Percentiles rank a stretch among this genome's conserved stretches.
Evolutionary conservation across 2,888 invertebrate species (phyloP).

Genomic region (Trissolcus brochymenae): DNA sequence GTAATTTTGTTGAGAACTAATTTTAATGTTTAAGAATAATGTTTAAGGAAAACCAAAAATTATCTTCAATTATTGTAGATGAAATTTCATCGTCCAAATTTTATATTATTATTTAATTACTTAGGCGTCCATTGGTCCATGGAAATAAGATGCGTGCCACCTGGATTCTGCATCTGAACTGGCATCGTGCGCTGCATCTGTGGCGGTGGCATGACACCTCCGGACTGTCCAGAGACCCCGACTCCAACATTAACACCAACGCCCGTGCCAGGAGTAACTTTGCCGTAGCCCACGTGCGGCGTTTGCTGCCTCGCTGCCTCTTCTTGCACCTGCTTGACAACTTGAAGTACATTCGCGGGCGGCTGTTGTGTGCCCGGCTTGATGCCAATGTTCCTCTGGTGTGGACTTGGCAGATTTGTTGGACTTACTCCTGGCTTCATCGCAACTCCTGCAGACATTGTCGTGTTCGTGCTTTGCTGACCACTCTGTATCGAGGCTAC

Average conservation of each 20-base stretch:
- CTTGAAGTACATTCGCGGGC: constrained; percentile 89
- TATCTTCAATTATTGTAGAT: background rate
- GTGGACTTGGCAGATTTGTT: constrained; percentile 75
- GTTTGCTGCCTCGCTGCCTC: constrained; percentile 93
- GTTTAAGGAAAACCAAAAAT: background rate
- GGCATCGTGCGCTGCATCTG: constrained; percentile 78
- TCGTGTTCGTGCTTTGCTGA: constrained; percentile 74
- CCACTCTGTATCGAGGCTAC: constrained; percentile 74
- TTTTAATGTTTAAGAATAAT: constrained; percentile 18
- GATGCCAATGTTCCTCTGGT: constrained; percentile 80
- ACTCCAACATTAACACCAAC: constrained; percentile 75
- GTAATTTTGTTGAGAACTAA: constrained; percentile 47
- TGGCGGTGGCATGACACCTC: constrained; percentile 79
- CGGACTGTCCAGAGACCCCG: constrained; percentile 73
- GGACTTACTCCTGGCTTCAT: constrained; percentile 78
- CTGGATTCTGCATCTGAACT: constrained; percentile 77
- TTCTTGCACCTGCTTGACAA: constrained; percentile 91
- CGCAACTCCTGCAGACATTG: constrained; percentile 79
- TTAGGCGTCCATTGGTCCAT: constrained; percentile 77
- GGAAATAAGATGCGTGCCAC: constrained; percentile 73
- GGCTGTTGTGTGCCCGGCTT: constrained; percentile 85
- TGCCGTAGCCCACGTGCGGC: constrained; percentile 87
- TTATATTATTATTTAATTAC: constrained; percentile 52
- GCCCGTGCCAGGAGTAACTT: constrained; percentile 79
- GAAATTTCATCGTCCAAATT: background rate